Conservation (phyloP, 2,888 invertebrate genomes). For the Acanthopleura granulata region DNA sequence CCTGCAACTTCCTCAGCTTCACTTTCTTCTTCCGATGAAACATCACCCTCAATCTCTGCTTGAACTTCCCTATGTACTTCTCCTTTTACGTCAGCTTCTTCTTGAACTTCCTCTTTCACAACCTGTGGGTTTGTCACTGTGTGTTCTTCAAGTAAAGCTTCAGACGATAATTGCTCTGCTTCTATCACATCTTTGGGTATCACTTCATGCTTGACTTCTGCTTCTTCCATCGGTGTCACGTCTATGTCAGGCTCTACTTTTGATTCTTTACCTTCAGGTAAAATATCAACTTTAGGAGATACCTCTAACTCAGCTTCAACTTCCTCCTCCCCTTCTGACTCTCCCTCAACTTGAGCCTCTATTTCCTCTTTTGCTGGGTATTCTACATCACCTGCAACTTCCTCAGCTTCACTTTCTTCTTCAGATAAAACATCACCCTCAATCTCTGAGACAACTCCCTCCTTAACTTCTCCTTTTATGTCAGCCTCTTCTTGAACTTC, state of each 20-base stretch:
- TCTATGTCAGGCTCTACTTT: slow-evolving; percentile 33
- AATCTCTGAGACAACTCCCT: no score
- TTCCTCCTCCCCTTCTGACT: slow-evolving; percentile 24
- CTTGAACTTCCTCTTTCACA: slow-evolving; percentile 20
- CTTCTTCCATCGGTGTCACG: slow-evolving; percentile 22
- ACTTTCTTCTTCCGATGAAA: no score
- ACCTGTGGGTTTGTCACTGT: no score
- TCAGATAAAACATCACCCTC: slow-evolving; percentile 21
- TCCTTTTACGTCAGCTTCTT: no score
- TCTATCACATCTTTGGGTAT: no score
- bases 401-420: slow-evolving; percentile 24
- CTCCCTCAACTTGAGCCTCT: slow-evolving; percentile 18
- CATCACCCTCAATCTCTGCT: no score
- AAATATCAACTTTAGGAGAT: slow-evolving; percentile 32
- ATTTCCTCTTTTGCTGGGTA: neutral
- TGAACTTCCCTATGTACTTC: no score
- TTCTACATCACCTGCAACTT: slow-evolving; percentile 23
- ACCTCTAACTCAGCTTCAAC: slow-evolving; percentile 26
- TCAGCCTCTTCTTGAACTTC: no score
- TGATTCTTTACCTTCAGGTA: slow-evolving; percentile 32
- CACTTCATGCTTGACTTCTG: neutral
- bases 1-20: no score
- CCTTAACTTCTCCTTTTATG: no score
- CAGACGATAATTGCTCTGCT: no score
- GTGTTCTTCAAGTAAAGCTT: neutral